Base-by-base conservation (phyloP, 2,113 vertebrate genomes). In the Poeciliopsis occidentalis region DNA sequence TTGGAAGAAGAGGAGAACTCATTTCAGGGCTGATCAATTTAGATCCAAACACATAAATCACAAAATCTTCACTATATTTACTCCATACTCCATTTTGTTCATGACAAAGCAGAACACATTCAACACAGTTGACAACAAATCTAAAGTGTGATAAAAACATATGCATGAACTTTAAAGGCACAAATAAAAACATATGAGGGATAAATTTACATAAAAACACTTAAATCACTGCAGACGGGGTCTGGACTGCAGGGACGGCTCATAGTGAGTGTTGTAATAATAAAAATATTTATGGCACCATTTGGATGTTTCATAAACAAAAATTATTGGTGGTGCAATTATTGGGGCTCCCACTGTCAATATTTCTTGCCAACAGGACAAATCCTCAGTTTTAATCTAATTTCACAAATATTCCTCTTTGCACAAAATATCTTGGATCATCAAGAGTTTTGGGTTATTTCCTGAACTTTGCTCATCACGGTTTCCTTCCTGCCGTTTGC, bases 1-100 rank as follows among this genome's bases (percentile, higher is more conserved):
- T 4, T 63, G 37, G 10, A 61, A 54, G 6, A 13, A 34, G 3
- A 8, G 39, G 64, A 39, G 17, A 7, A 11, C 12, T 67, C 7
- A 67, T 64, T 79, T 68, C 32, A 69, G 60, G 44, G 60, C 44
- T 17, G 6, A 30, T 32, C 27, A 4, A 34, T 73, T 19, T 32
- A 13, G 60, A 12, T 5, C n/a, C 4, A 12, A 0, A 39, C 32
- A 17, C 22, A 57, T 39, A 64, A 73, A 73, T 57, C 60, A 60
- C 15, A 26, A 51, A n/a, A 61, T 41, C 11, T 61, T 41, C 54
- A 24, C 19, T 4, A 15, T 44, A 10, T 57, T 0, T 19, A 32
- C 24, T n/a, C 13, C n/a, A 0, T 19, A 32, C 24, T n/a, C 13
- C 6, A 13, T 64, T 41, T 57, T 44, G 17, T 4, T 26, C 13